These are phyloP conservation scores for Ips nitidus DNA, from an alignment of 1,140 invertebrate genomes.

Conservation along the genomic window DNA sequence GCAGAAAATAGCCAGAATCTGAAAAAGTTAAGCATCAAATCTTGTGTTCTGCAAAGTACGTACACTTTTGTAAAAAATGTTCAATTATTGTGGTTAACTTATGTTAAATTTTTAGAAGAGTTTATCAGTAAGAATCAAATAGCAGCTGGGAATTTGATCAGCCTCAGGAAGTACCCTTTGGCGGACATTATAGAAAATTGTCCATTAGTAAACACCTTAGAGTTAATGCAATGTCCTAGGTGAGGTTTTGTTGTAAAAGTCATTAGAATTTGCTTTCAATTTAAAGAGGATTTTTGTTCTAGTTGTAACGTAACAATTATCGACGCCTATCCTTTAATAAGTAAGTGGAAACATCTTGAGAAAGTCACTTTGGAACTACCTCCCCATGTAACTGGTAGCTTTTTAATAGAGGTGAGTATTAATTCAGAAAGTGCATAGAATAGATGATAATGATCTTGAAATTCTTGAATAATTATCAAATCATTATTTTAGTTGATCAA, in stretches of 20 bases:
- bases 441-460: too few relatives aligned
- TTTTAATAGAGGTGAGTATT: slow-evolving; percentile 32
- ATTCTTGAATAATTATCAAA: background rate
- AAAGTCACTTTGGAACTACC: slow-evolving; percentile 26
- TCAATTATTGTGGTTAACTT: too few relatives aligned
- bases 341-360: slow-evolving; percentile 19
- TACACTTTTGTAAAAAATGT: background rate
- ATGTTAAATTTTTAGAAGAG: too few relatives aligned
- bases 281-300: slow-evolving; percentile 13
- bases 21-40: slow-evolving; percentile 26
- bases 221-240: slow-evolving; percentile 24
- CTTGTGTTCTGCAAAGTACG: slow-evolving; percentile 33
- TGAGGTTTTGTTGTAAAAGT: slow-evolving; percentile 4
- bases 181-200: slow-evolving; percentile 22
- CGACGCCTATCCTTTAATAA: slow-evolving; percentile 24
- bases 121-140: too few relatives aligned
- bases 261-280: background rate
- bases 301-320: slow-evolving; percentile 33
- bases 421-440: too few relatives aligned
- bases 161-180: slow-evolving; percentile 12
- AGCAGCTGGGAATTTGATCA: too few relatives aligned
- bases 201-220: slow-evolving; percentile 11
- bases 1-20: slow-evolving; percentile 24
- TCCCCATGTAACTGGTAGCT: slow-evolving; percentile 17
- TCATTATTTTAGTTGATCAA: slow-evolving; percentile 11